Evolutionary conservation across 1,140 invertebrate genomes (phyloP).

Genomic region (Anoplophora glabripennis): DNA sequence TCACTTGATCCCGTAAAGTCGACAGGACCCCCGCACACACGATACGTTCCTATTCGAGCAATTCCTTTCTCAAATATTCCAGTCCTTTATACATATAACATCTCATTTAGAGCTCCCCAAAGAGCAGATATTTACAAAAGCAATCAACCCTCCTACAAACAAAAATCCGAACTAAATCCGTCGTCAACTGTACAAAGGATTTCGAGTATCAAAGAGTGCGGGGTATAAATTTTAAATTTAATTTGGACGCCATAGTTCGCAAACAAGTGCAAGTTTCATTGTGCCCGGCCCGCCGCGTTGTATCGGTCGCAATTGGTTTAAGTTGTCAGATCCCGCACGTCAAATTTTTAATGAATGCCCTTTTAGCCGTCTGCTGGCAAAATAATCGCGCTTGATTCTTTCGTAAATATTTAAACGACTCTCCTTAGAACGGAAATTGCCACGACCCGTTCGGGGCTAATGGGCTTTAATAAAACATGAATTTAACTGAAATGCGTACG

Average conservation of each 20-base stretch:
- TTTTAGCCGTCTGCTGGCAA: slow-evolving; percentile 6
- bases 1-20: too few relatives aligned
- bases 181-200: slow-evolving; percentile 37
- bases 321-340: slow-evolving; percentile 36
- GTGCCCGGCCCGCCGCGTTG: slow-evolving; percentile 21
- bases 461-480: too few relatives aligned
- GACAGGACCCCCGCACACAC: too few relatives aligned
- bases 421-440: too few relatives aligned
- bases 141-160: slow-evolving; percentile 40
- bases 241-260: slow-evolving; percentile 42
- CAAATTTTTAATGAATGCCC: slow-evolving; percentile 38
- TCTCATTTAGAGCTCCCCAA: slow-evolving; percentile 24
- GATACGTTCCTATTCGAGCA: background rate
- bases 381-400: background rate
- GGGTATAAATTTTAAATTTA: slow-evolving; percentile 46
- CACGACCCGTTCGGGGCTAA: too few relatives aligned
- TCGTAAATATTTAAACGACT: too few relatives aligned
- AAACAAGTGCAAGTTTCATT: slow-evolving; percentile 43
- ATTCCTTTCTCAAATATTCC: background rate
- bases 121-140: slow-evolving; percentile 42
- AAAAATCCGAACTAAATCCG: slow-evolving; percentile 43
- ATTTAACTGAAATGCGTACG: too few relatives aligned
- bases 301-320: slow-evolving; percentile 45
- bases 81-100: slow-evolving; percentile 1
- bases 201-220: slow-evolving; percentile 42